Evolutionary conservation across 2,113 vertebrate species (phyloP), one percentile per base, ranked within the genome.

Genomic region (Emydura subglobosa): DNA sequence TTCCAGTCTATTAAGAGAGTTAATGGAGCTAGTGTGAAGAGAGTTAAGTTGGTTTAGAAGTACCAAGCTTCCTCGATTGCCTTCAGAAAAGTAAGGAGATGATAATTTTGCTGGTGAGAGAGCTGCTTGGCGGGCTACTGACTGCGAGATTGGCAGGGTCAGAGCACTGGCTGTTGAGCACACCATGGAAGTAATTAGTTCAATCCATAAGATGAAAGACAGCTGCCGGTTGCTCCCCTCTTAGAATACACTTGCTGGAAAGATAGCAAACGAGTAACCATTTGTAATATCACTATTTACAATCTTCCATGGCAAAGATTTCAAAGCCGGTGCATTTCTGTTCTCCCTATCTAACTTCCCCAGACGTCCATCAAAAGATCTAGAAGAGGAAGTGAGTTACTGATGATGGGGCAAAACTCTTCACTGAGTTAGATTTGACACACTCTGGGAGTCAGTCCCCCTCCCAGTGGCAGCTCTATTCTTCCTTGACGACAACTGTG

Each of bases 371-470:
- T 94, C 94, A 96, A 95, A 79, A 2, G 3, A 91, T 95, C 91
- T 89, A 84, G 93, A 95, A 96, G 84, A 83, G 82, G 82, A 92
- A 91, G 79, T 82, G 89, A 95, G 88, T 97, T 96, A 94, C 61
- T 72, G 87, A 85, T 89, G 88, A 92, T 88, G 80, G 25, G 29
- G 79, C 92, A 93, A 93, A 97, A 89, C 87, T 91, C 82, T 90
- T 95, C 89, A 49, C 86, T 0, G 8, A 89, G 92, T 92, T 90
- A 87, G 90, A 93, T 96, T 92, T 94, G 95, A 90, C 85, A 79
- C 88, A 82, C 59, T 51, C 93, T 97, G 92, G 96, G 91, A 89
- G 96, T 54, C 79, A 86, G 94, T 94, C 94, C 92, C 91, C 94
- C 95, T 95, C 95, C 91, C 94, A 94, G 1, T 79, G 89, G 83